Base-by-base conservation (phyloP, 2,113 vertebrate species). In the Brachypteracias leptosomus region DNA sequence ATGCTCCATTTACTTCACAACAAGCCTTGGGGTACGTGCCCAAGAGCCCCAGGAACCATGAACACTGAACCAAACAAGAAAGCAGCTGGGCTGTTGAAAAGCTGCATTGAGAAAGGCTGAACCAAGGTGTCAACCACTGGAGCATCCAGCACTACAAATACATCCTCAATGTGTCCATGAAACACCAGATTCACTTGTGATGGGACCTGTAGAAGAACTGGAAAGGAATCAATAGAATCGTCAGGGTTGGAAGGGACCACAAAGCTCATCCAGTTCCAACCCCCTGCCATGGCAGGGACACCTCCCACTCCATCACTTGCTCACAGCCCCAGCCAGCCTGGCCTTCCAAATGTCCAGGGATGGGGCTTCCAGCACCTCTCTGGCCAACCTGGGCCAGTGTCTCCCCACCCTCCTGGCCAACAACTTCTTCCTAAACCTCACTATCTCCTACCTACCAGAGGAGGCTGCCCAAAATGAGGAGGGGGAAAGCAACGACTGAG, bases 181-280 rank as follows among this genome's bases (percentile, higher is more conserved):
- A 59, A 70, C 2, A 36, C 16, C 73, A 66, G 16, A 26, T 0
- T 42, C 7, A 3, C 21, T 17, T 26, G n/a, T 2, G 38, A 35
- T 3, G 14, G 57, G 3, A 54, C 54, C 66, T 36, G 15, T 0
- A 0, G 29, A 58, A 42, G 33, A 65, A 49, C 0, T 7, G 33
- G 52, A 75, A 44, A 68, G 49, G 25, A 79, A 54, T 19, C 38
- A 63, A 61, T 21, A n/a, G n/a, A n/a, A n/a, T n/a, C n/a, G n/a
- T n/a, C n/a, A n/a, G n/a, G n/a, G n/a, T n/a, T n/a, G n/a, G n/a
- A n/a, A n/a, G n/a, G n/a, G n/a, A n/a, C n/a, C n/a, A n/a, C n/a
- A n/a, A n/a, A n/a, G n/a, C n/a, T n/a, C n/a, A n/a, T n/a, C n/a
- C n/a, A n/a, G n/a, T n/a, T n/a, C n/a, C n/a, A n/a, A n/a, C n/a